phyloP scores from a whole-genome alignment of 2,888 invertebrate genomes.

The Eupithecia subfuscata region DNA sequence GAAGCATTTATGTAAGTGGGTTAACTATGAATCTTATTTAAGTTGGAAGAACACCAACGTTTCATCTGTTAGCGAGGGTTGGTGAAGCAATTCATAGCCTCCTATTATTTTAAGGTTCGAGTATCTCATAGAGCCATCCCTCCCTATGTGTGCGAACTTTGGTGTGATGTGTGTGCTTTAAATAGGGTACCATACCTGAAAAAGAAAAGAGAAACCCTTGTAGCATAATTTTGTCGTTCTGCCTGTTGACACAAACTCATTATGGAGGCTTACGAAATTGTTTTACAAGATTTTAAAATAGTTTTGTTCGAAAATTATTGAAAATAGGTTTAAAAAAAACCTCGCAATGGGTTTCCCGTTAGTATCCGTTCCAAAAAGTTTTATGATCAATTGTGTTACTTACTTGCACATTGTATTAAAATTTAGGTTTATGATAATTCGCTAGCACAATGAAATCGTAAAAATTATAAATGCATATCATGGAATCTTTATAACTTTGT shows the following conservation, averaged over 20 bases:
- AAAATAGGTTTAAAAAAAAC: not conserved
- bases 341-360: conserved; percentile 27
- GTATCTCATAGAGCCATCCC: too few species aligned
- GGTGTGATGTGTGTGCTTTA: not conserved
- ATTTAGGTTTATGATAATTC: conserved; percentile 41
- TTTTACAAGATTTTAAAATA: not conserved
- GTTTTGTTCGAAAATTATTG: not conserved
- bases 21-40: too few species aligned
- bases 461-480: conserved; percentile 28
- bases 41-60: too few species aligned
- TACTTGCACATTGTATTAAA: conserved; percentile 37
- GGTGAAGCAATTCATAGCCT: too few species aligned
- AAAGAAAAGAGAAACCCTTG: not conserved
- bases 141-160: too few species aligned
- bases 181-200: not conserved
- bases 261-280: not conserved
- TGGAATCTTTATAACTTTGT: conserved; percentile 21
- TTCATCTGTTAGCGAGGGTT: too few species aligned
- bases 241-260: not conserved
- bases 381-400: conserved; percentile 42
- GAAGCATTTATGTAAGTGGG: too few species aligned
- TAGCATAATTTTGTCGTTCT: not conserved
- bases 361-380: conserved; percentile 45
- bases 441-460: conserved; percentile 27
- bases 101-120: too few species aligned